These are phyloP conservation scores for Agrotis puta DNA, from an alignment of 2,888 invertebrate genomes.

Conservation along the genomic window DNA sequence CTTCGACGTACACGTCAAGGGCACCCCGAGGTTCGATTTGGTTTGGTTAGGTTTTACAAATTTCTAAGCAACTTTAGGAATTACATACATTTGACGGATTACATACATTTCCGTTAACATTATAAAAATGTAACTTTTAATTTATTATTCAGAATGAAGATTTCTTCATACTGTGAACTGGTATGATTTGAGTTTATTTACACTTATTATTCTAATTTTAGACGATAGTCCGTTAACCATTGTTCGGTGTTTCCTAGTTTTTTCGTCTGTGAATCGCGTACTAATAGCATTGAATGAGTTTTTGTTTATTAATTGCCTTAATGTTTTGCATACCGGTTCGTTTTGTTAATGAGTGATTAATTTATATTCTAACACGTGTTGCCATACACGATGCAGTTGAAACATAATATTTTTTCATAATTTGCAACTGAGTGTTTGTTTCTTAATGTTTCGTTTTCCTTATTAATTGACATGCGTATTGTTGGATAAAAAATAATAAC, in stretches of 20 bases:
- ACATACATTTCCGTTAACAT: too few relatives aligned
- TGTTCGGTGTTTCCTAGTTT: constrained; percentile 29
- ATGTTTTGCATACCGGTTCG: constrained; percentile 8
- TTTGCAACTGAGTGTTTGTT: background rate
- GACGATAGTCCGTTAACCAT: constrained; percentile 26
- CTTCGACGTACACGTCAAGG: too few relatives aligned
- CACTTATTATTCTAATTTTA: constrained; percentile 18
- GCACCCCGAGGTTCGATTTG: too few relatives aligned
- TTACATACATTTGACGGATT: too few relatives aligned
- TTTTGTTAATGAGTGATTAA: constrained; percentile 26
- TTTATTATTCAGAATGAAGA: constrained; percentile 70
- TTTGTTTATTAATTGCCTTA: constrained; percentile 4
- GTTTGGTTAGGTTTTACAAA: too few relatives aligned
- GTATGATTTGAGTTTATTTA: constrained; percentile 55
- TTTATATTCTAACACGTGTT: constrained; percentile 2
- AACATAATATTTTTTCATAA: constrained; percentile 10
- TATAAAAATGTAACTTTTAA: constrained; percentile 29
- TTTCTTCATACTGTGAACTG: constrained; percentile 68
- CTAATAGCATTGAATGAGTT: constrained; percentile 18
- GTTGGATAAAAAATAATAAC: background rate
- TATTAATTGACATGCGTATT: background rate
- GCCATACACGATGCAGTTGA: background rate
- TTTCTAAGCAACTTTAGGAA: too few relatives aligned
- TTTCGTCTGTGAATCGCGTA: constrained; percentile 17
- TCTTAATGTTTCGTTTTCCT: background rate